These are phyloP conservation scores for Leucoma salicis DNA, from an alignment of 2,888 invertebrate genomes.

Conservation along the genomic window DNA sequence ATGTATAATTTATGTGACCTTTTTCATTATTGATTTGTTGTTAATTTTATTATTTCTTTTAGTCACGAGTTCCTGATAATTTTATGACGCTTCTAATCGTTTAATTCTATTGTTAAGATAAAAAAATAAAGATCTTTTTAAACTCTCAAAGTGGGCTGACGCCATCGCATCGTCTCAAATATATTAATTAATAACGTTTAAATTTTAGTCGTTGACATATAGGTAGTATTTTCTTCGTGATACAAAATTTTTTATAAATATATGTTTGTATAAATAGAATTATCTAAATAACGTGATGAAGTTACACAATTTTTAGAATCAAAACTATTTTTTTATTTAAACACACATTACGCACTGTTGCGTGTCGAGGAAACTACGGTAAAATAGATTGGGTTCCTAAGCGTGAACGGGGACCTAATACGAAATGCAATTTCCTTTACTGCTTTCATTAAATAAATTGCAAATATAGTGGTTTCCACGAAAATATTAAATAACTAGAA, in stretches of 20 bases:
- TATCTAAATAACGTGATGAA: not conserved
- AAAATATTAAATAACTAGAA: constrained; percentile 8
- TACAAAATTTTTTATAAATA: no score
- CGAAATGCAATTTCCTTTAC: constrained; percentile 56
- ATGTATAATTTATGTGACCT: not conserved
- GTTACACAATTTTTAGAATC: not conserved
- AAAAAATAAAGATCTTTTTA: no score
- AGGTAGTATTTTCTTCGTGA: no score
- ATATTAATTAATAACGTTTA: no score
- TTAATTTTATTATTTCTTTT: no score
- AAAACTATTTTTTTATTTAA: constrained; percentile 8
- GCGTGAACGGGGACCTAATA: constrained; percentile 43
- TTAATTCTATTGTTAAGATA: no score
- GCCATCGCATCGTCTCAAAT: no score
- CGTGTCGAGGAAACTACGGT: constrained; percentile 37
- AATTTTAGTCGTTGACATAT: no score
- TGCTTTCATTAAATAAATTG: constrained; percentile 46
- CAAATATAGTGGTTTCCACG: constrained; percentile 38
- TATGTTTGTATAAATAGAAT: not conserved
- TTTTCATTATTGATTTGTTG: no score
- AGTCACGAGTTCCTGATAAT: no score
- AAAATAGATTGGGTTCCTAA: constrained; percentile 55
- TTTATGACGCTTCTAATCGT: no score
- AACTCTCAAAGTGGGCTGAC: no score
- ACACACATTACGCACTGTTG: constrained; percentile 21